These are phyloP conservation scores for Leptopterna dolabrata DNA, from an alignment of 2,888 invertebrate genomes.

Conservation along the genomic window DNA sequence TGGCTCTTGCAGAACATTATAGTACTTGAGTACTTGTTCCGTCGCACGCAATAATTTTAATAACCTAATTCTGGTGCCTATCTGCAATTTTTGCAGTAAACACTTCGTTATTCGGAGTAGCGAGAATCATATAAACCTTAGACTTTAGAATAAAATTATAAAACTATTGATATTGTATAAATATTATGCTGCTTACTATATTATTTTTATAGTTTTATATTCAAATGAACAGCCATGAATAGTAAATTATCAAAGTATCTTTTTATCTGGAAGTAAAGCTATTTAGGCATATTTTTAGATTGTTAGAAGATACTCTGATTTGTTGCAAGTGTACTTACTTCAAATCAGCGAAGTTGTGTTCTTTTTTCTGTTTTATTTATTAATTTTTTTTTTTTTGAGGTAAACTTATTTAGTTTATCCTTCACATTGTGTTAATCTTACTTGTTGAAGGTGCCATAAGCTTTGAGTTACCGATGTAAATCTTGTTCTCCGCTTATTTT, in stretches of 20 bases:
- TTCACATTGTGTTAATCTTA: neutral
- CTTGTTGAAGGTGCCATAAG: neutral
- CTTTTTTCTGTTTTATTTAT: no score
- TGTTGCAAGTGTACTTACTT: neutral
- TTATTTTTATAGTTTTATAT: slow-evolving; percentile 51
- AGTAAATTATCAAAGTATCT: neutral
- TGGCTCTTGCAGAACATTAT: no score
- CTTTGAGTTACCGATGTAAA: neutral
- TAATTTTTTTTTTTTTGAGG: neutral
- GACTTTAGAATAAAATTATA: neutral
- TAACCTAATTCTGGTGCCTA: neutral
- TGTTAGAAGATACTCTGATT: neutral
- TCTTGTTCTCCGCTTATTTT: neutral
- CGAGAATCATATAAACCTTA: neutral
- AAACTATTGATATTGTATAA: slow-evolving; percentile 13
- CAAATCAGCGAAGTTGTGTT: neutral
- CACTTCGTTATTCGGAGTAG: neutral
- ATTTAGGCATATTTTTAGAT: neutral
- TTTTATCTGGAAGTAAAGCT: neutral
- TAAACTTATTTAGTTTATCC: neutral
- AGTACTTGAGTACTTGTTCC: no score
- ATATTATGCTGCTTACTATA: slow-evolving; percentile 45
- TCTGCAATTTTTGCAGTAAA: neutral
- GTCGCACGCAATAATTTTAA: no score
- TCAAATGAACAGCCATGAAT: neutral